phyloP scores from a whole-genome alignment of 2,888 invertebrate species.

The Ectemnius cavifrons region DNA sequence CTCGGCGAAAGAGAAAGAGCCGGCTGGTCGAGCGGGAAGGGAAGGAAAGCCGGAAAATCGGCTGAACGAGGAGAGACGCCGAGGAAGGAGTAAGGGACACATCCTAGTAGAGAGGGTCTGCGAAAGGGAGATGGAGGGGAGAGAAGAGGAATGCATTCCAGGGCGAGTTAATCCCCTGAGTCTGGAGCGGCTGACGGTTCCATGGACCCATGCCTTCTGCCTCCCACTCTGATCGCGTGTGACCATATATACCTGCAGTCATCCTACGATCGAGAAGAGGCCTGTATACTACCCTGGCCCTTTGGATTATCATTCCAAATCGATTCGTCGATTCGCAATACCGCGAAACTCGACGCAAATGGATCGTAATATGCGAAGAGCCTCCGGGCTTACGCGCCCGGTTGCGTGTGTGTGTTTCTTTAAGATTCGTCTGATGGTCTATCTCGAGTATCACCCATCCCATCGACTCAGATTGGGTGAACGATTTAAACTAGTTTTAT shows the following conservation, averaged over 20 bases:
- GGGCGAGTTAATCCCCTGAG: conserved; percentile 73
- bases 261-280: conserved; percentile 9
- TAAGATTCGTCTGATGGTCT: not conserved
- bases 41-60: conserved; percentile 25
- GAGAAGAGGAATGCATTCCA: conserved; percentile 68
- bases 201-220: conserved; percentile 64
- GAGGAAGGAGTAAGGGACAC: conserved; percentile 6
- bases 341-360: conserved; percentile 68
- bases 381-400: conserved; percentile 41
- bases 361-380: conserved; percentile 68
- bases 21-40: conserved; percentile 23
- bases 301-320: conserved; percentile 62
- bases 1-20: conserved; percentile 26
- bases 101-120: not conserved
- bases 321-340: conserved; percentile 71
- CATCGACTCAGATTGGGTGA: no score
- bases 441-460: no score
- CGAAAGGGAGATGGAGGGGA: conserved; percentile 20
- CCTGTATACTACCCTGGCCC: conserved; percentile 4
- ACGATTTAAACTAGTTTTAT: no score
- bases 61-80: conserved; percentile 2
- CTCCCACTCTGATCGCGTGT: conserved; percentile 35
- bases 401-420: not conserved
- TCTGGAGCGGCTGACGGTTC: conserved; percentile 73
- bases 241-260: conserved; percentile 23